Conservation (phyloP, 1,140 invertebrate genomes). For the Brachionus manjavacas region DNA sequence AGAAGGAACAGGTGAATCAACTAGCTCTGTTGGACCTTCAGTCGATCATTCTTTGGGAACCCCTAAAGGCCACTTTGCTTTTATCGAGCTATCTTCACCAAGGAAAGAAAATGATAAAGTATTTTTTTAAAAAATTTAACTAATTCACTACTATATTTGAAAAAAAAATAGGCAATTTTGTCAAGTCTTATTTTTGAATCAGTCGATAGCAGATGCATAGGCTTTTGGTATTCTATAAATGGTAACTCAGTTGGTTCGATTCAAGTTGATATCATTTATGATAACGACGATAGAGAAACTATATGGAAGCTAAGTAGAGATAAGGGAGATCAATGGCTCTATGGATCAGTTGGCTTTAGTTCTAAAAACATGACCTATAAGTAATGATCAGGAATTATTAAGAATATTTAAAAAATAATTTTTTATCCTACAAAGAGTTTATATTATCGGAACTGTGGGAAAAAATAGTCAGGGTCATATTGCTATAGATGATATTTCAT, state of each 20-base stretch:
- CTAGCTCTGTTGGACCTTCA: constrained; percentile 52
- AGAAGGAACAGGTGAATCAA: constrained; percentile 46
- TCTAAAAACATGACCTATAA: constrained; percentile 31
- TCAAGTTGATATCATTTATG: constrained; percentile 44
- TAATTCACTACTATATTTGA: background rate
- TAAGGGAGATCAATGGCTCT: constrained; percentile 26
- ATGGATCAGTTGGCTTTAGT: background rate
- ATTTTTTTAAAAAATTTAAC: background rate
- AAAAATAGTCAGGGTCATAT: constrained; percentile 19
- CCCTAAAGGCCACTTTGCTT: constrained; percentile 52
- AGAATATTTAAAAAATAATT: background rate
- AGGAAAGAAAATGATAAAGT: constrained; percentile 41
- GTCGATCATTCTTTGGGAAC: constrained; percentile 62
- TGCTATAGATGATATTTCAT: constrained; percentile 28
- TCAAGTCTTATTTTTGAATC: constrained; percentile 1
- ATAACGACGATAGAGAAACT: background rate
- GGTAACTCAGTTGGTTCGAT: constrained; percentile 48
- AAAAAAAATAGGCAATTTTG: background rate
- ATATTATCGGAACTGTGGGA: background rate
- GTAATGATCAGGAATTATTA: background rate
- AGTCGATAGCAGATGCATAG: background rate
- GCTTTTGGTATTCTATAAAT: constrained; percentile 51
- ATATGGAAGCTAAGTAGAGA: constrained; percentile 22
- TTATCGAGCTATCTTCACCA: constrained; percentile 45
- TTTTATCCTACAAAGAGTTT: background rate